Base-by-base conservation (phyloP, 2,113 vertebrate genomes). In the Chionodraco myersi region DNA sequence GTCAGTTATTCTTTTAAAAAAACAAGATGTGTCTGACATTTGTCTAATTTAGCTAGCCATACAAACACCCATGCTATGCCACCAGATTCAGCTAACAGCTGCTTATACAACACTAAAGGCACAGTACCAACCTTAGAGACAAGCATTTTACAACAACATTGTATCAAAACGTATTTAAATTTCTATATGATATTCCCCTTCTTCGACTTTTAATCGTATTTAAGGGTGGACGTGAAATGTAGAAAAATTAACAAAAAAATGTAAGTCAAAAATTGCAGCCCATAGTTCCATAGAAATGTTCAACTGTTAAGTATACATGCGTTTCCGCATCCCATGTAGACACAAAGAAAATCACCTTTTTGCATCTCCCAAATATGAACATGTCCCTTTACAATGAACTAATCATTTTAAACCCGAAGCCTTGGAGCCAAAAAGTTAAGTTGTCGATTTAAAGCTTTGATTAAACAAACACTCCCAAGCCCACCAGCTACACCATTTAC, bases 391-490 rank as follows among this genome's bases (percentile, higher is more conserved):
- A 57, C 36, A 13, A 18, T 18, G n/a, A 3, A 11, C 10, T 49
- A 36, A 5, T 64, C 7, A 51, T 71, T 76, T 73, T 63, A 77
- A 62, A 74, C 47, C 34, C 44, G 45, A 54, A 56, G 60, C 53
- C 30, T 34, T 23, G 49, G 53, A 67, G 71, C 11, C 56, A 71
- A 77, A 75, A 30, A 57, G 64, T 75, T 72, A 56, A 72, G 53
- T 47, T 26, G 74, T 30, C 60, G 49, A 23, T 70, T 49, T 30
- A 34, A 34, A 77, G 48, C 64, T 71, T 59, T 53, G 47, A 76
- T 70, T 87, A 72, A 18, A 82, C 66, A 81, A 83, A 81, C 56
- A 62, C 41, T 59, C 61, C 45, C 10, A 47, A 6, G 41, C 53
- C 53, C 34, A 44, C 23, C 68, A 58, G 61, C 67, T 76, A 26